These are phyloP conservation scores for Atractosteus spatula DNA, from an alignment of 2,113 vertebrate species.

Conservation along the genomic window DNA sequence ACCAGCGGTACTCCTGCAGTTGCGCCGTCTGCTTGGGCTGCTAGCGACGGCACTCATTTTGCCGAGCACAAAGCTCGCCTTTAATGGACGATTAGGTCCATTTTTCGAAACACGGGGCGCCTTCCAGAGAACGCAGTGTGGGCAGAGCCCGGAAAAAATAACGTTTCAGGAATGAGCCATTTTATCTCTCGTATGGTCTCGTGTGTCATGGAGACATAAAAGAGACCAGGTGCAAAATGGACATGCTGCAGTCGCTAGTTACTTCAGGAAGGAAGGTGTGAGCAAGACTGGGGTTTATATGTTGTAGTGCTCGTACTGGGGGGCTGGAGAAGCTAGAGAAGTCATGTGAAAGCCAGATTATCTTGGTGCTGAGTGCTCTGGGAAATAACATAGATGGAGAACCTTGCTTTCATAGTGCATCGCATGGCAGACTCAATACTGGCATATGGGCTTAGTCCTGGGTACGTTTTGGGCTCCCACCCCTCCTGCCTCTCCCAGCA, in stretches of 20 bases:
- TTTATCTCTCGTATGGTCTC: too few species aligned
- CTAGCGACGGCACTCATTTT: constrained; percentile 20
- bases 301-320: too few species aligned
- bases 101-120: constrained; percentile 15
- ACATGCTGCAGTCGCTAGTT: neutral
- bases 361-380: neutral
- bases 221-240: neutral
- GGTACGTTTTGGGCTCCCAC: neutral
- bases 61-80: constrained; percentile 27
- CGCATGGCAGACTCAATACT: neutral
- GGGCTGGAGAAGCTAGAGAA: too few species aligned
- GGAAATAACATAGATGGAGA: neutral
- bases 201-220: too few species aligned
- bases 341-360: neutral
- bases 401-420: neutral
- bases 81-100: constrained; percentile 4
- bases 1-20: constrained; percentile 36
- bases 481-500: neutral
- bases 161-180: neutral
- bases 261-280: neutral
- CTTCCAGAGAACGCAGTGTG: constrained; percentile 15
- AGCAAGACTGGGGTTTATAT: too few species aligned
- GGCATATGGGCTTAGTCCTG: neutral
- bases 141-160: constrained; percentile 12
- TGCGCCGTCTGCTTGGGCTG: constrained; percentile 38